Percentiles rank a stretch among this genome's conserved stretches.
These are phyloP conservation scores for Lasioglossum baleicum DNA, from an alignment of 1,140 invertebrate species.

Conservation along the genomic window DNA sequence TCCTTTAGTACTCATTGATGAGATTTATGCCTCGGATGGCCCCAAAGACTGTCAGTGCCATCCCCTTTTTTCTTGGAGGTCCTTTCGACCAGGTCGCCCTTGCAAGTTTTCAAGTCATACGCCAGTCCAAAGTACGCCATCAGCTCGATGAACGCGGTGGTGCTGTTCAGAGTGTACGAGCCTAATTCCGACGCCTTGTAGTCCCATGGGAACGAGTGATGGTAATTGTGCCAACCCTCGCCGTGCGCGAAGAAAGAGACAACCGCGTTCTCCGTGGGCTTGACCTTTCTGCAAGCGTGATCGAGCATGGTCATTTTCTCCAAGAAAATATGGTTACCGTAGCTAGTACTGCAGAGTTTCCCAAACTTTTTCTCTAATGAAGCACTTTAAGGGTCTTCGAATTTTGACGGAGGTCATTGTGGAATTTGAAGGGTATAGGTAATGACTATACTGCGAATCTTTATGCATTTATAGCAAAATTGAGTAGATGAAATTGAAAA, in stretches of 20 bases:
- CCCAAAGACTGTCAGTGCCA: constrained; percentile 67
- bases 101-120: constrained; percentile 79
- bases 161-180: constrained; percentile 80
- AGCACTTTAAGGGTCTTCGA: too few relatives aligned
- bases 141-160: constrained; percentile 83
- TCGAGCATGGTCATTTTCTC: too few relatives aligned
- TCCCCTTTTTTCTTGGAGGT: constrained; percentile 68
- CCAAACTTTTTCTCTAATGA: too few relatives aligned
- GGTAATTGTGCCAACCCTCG: constrained; percentile 86
- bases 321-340: too few relatives aligned
- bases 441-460: too few relatives aligned
- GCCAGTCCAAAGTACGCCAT: constrained; percentile 82
- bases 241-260: constrained; percentile 76
- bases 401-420: too few relatives aligned
- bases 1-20: too few relatives aligned
- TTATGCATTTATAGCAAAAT: too few relatives aligned
- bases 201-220: constrained; percentile 87
- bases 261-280: constrained; percentile 76
- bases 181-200: constrained; percentile 81
- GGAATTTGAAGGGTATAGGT: too few relatives aligned
- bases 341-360: too few relatives aligned
- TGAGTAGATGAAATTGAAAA: too few relatives aligned
- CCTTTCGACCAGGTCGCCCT: constrained; percentile 64
- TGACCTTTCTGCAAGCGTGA: constrained; percentile 81
- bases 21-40: constrained; percentile 17